Evolutionary conservation across 1,140 invertebrate genomes (phyloP).

Genomic region (Holcopasites calliopsidis): DNA sequence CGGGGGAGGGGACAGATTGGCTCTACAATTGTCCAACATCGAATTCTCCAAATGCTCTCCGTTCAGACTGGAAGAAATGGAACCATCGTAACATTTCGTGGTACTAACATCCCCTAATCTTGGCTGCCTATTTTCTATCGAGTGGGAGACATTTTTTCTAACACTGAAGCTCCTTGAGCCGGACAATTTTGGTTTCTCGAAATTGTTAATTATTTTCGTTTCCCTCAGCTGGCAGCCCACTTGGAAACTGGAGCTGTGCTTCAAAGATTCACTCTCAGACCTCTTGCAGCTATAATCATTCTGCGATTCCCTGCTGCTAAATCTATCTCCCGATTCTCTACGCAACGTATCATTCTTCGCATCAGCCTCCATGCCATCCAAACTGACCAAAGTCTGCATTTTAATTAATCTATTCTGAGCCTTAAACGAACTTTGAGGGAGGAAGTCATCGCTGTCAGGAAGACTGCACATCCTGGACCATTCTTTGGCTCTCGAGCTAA

Average conservation of each 20-base stretch:
- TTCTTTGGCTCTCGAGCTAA: not conserved
- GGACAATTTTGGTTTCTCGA: constrained; percentile 28
- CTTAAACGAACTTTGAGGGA: not conserved
- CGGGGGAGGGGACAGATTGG: constrained; percentile 61
- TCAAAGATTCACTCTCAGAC: constrained; percentile 34
- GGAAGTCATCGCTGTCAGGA: not conserved
- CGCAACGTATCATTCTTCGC: constrained; percentile 25
- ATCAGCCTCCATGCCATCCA: constrained; percentile 31
- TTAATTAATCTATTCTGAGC: constrained; percentile 5
- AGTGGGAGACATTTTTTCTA: not conserved
- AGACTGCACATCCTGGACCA: not conserved
- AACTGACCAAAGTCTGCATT: constrained; percentile 29
- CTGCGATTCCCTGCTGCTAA: constrained; percentile 28
- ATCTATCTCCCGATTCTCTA: too few species aligned
- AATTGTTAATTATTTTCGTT: constrained; percentile 44
- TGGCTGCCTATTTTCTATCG: not conserved
- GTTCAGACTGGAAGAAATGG: constrained; percentile 48
- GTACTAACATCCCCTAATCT: constrained; percentile 55
- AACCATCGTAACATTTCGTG: constrained; percentile 51
- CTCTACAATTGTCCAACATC: not conserved
- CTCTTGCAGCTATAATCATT: constrained; percentile 61
- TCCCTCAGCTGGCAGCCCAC: constrained; percentile 35
- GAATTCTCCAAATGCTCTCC: constrained; percentile 3
- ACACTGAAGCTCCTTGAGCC: constrained; percentile 58
- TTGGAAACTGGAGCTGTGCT: constrained; percentile 69